phyloP scores from a whole-genome alignment of 2,888 invertebrate species.

The Ichneumon xanthorius region DNA sequence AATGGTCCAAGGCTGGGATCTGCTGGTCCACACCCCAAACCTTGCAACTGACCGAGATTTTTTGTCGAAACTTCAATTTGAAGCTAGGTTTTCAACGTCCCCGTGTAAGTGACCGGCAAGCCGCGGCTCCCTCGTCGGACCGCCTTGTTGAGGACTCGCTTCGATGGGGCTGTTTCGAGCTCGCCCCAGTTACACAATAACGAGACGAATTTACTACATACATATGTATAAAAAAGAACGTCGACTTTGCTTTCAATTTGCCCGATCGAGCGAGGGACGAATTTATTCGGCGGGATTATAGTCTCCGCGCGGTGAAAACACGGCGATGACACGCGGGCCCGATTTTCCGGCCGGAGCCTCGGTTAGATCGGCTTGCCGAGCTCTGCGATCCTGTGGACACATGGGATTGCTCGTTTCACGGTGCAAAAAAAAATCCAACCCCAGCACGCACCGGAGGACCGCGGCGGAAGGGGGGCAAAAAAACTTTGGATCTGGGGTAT shows the following conservation, averaged over 20 bases:
- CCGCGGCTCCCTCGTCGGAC: too few species aligned
- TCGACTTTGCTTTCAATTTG: constrained; percentile 63
- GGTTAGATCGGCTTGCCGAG: constrained; percentile 65
- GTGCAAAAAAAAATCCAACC: constrained; percentile 61
- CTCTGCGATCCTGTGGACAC: constrained; percentile 74
- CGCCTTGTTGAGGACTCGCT: too few species aligned
- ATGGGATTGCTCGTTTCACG: constrained; percentile 78
- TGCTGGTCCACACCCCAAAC: too few species aligned
- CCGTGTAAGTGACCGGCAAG: too few species aligned
- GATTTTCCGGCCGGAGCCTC: constrained; percentile 17
- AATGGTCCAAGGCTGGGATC: too few species aligned
- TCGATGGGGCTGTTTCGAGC: not conserved
- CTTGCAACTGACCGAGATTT: too few species aligned
- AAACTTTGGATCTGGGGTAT: constrained; percentile 26
- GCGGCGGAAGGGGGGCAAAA: constrained; percentile 40
- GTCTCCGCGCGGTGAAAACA: constrained; percentile 52
- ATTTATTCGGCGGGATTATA: constrained; percentile 62
- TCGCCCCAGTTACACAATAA: constrained; percentile 2
- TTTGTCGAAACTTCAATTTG: too few species aligned
- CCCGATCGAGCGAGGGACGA: constrained; percentile 44
- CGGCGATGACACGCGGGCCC: constrained; percentile 53
- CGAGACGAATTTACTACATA: constrained; percentile 6
- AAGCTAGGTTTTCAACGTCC: too few species aligned
- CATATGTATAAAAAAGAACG: constrained; percentile 29
- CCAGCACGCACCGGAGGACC: constrained; percentile 53